Percentiles rank a stretch among this genome's conserved stretches.
phyloP scores from a whole-genome alignment of 2,888 invertebrate genomes.

The Lamproptera curius region DNA sequence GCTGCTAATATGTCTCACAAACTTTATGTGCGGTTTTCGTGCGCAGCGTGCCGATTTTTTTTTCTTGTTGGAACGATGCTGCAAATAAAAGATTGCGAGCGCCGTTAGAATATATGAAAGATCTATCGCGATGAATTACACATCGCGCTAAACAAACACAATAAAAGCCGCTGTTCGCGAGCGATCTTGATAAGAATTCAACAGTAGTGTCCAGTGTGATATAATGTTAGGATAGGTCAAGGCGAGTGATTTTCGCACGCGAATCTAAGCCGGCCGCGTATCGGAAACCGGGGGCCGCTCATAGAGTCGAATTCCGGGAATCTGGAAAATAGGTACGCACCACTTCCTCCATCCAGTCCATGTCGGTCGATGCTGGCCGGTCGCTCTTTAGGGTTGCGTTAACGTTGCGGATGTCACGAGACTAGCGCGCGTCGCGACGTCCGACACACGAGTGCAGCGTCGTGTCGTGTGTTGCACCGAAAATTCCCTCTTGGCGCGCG shows the following conservation, averaged over 20 bases:
- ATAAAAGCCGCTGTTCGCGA: slow-evolving; percentile 8
- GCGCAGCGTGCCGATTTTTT: no score
- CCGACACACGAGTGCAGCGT: slow-evolving; percentile 73
- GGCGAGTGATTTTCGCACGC: slow-evolving; percentile 41
- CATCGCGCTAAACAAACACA: slow-evolving; percentile 4
- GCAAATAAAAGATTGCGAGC: no score
- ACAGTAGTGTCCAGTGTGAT: slow-evolving; percentile 41
- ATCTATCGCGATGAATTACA: slow-evolving; percentile 1
- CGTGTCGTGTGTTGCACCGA: slow-evolving; percentile 72
- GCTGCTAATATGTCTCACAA: not conserved
- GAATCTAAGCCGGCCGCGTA: slow-evolving; percentile 16
- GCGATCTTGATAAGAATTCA: slow-evolving; percentile 41
- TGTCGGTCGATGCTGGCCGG: slow-evolving; percentile 43
- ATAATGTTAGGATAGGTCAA: slow-evolving; percentile 75
- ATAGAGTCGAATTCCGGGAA: slow-evolving; percentile 13
- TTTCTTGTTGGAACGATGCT: no score
- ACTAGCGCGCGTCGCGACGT: slow-evolving; percentile 73
- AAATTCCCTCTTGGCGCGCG: slow-evolving; percentile 69
- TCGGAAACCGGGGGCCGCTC: not conserved
- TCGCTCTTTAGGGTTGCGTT: slow-evolving; percentile 34
- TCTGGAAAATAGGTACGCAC: slow-evolving; percentile 55
- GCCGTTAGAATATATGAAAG: slow-evolving; percentile 6
- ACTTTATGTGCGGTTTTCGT: not conserved
- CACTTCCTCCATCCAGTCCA: slow-evolving; percentile 76
- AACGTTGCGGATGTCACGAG: slow-evolving; percentile 44